Evolutionary conservation across 2,797 vertebrate genomes (phyloP).

Genomic region (Premnoplex brunnescens): DNA sequence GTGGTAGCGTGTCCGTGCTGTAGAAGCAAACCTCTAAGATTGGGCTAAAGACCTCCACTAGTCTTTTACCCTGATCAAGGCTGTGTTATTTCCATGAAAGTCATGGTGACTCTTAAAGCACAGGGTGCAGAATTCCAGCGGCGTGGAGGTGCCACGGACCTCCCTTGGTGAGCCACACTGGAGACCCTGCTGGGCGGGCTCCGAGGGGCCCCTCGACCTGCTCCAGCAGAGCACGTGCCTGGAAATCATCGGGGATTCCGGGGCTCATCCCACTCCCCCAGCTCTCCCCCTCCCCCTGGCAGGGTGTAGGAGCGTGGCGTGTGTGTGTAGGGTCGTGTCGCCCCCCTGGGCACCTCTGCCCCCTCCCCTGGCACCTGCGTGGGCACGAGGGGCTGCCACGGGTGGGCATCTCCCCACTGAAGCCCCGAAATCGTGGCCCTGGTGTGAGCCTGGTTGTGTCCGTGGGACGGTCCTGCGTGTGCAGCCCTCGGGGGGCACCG

Average conservation of each 20-base stretch:
- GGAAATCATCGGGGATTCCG: conserved; percentile 38
- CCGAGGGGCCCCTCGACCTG: neutral
- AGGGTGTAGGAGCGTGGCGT: neutral
- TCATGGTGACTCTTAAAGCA: conserved; percentile 43
- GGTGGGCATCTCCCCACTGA: neutral
- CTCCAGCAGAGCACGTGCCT: conserved; percentile 21
- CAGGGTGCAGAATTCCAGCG: neutral
- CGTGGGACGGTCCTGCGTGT: conserved; percentile 19
- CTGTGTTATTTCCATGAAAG: conserved; percentile 55
- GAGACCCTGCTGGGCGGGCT: neutral
- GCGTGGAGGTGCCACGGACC: neutral
- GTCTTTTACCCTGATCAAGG: conserved; percentile 60
- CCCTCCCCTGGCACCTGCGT: neutral
- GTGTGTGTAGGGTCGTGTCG: neutral
- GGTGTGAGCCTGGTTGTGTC: neutral
- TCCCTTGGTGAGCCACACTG: neutral
- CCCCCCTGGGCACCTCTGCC: neutral
- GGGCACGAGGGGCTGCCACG: accelerated
- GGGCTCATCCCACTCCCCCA: neutral
- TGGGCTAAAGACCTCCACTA: conserved; percentile 49
- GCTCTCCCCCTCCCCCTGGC: neutral
- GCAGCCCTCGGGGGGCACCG: conserved; percentile 15
- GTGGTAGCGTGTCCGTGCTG: neutral
- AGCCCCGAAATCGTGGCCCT: neutral
- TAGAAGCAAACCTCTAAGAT: conserved; percentile 44